Evolutionary conservation across 2,113 vertebrate species (phyloP), one percentile per base, ranked within the genome.

Genomic region (Psilopogon haemacephalus): DNA sequence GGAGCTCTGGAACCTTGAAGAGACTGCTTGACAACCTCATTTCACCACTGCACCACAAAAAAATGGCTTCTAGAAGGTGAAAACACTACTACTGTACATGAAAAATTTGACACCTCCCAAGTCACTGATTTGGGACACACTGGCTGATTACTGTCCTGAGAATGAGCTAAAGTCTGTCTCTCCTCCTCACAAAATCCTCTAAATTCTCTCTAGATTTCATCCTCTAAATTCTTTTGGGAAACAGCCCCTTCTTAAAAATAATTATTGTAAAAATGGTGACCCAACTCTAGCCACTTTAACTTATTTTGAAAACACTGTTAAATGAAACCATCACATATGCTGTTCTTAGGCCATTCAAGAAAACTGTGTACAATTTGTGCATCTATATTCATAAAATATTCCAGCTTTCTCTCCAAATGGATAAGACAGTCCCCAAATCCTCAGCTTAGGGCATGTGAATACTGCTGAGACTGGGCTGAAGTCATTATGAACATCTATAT

Each of bases 371-470:
- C 20, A 58, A 2, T 58, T 62, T 42, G 10, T 79, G 35, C 63
- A 79, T 94, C 91, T 83, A 69, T 55, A 91, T 72, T 82, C 78
- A 73, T 58, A 76, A 69, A 88, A 79, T 44, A 82, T 54, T 72
- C 20, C 63, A 75, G 28, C 11, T 70, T 77, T 72, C 63, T 75
- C 46, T 89, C 83, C 14, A 87, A 84, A 69, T 54, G 44, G 74
- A 78, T 74, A 84, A 64, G 38, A 24, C 24, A 12, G 24, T 62
- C 24, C n/a, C 18, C 30, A 54, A 26, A 72, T 69, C 63, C 70
- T 92, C 63, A 87, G 21, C 33, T 81, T 62, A 70, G n/a, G 75
- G 58, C 38, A 78, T 32, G 24, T 69, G 63, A 87, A 79, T 82
- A 76, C 78, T 77, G 35, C 23, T 59, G 81, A 87, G 70, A 87